Base-by-base conservation (phyloP, 2,797 vertebrate species). In the Enteromius fasciolatus region DNA sequence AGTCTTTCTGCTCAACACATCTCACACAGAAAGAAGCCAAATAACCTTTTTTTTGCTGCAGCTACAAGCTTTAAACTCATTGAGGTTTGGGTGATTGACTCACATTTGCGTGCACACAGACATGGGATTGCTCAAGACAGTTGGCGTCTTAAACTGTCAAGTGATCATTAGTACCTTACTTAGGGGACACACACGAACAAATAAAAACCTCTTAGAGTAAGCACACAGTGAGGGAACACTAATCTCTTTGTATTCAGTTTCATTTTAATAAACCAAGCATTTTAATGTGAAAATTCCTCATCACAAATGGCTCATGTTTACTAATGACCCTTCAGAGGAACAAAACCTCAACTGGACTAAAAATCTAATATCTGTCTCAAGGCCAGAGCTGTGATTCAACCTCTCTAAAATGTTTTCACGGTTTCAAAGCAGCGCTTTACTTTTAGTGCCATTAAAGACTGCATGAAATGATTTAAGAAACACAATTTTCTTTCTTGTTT, bases 231-330 rank as follows among this genome's bases (percentile, higher is more conserved):
- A 86, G 85, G 72, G 72, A 79, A 61, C 74, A 57, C 85, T 88
- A 85, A 88, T 88, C 85, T 86, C 75, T 85, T 77, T 85, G 77
- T 85, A 70, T 86, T 85, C 74, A n/a, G 44, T 85, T 86, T 83
- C 80, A 83, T 69, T 86, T 85, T 83, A 85, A 76, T 78, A 86
- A 85, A 87, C 80, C 84, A 86, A 81, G 87, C 64, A 46, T 85
- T 85, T 85, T 84, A 86, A 83, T 74, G 85, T 79, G 75, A 83
- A 75, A 85, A 81, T 81, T 84, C 75, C 77, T 86, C 81, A 83
- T 85, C 69, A 83, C 78, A 81, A 86, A 82, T 48, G 81, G 73
- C 83, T 78, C 46, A 75, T 84, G 86, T 83, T 74, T 76, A 68
- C 80, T 77, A 83, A 86, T 84, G 84, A 61, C 78, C 78, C 69